Conservation (phyloP, 1,140 invertebrate genomes). For the Brachionus calyciflorus region DNA sequence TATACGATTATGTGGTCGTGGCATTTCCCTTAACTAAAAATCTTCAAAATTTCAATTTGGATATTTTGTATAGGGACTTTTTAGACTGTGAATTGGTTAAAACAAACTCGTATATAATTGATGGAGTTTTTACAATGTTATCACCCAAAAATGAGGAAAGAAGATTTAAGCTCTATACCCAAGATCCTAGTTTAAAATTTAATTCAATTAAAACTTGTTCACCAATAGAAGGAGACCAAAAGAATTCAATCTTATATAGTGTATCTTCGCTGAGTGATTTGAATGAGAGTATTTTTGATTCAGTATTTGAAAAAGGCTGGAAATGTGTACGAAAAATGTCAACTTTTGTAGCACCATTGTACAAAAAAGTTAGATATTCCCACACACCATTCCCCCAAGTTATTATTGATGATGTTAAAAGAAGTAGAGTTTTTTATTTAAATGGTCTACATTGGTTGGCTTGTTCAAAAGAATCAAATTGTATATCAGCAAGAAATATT, state of each 20-base stretch:
- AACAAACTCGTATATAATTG: background rate
- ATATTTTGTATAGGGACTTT: slow-evolving; percentile 44
- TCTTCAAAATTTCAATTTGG: slow-evolving; percentile 31
- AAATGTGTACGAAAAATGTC: background rate
- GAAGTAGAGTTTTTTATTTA: slow-evolving; percentile 35
- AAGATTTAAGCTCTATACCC: background rate
- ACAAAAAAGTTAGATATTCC: slow-evolving; percentile 29
- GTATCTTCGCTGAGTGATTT: background rate
- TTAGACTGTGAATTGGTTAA: slow-evolving; percentile 7
- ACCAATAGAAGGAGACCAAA: background rate
- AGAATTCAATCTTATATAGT: background rate
- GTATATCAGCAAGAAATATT: slow-evolving; percentile 38
- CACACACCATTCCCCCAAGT: slow-evolving; percentile 36
- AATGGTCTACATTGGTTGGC: slow-evolving; percentile 33
- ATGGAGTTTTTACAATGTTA: slow-evolving; percentile 5
- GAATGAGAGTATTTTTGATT: background rate
- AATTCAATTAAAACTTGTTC: background rate
- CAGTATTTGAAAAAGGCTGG: slow-evolving; percentile 16
- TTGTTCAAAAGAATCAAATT: slow-evolving; percentile 19
- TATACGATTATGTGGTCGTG: slow-evolving; percentile 33
- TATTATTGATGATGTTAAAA: slow-evolving; percentile 1
- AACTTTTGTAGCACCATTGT: slow-evolving; percentile 5
- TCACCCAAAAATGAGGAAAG: background rate
- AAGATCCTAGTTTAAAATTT: slow-evolving; percentile 1
- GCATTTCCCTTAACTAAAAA: slow-evolving; percentile 38